Percentiles rank a stretch among this genome's conserved stretches.
Conservation (phyloP, 92 coral and sea anemone genomes). For the Pocillopora grandis region DNA sequence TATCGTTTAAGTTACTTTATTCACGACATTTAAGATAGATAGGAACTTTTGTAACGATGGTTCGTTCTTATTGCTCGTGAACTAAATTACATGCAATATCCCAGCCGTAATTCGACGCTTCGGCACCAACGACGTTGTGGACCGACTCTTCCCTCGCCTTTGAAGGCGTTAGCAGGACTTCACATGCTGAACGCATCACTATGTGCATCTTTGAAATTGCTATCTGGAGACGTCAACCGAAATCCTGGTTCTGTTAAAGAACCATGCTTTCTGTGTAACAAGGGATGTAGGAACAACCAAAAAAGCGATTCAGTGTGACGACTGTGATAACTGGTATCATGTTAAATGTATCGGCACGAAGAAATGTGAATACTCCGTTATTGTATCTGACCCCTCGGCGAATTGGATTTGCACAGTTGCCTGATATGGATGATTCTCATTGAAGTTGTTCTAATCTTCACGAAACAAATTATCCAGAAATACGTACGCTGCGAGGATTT, state of each 20-base stretch:
- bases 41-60: background rate
- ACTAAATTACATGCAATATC: background rate
- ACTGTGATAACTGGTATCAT: slow-evolving; percentile 47
- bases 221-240: background rate
- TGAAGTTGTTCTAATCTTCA: too few species aligned
- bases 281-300: background rate
- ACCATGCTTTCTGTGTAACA: background rate
- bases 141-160: background rate
- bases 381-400: too few species aligned
- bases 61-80: too few species aligned
- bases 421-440: too few species aligned
- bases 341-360: slow-evolving; percentile 30
- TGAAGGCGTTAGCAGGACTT: background rate
- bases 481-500: too few species aligned
- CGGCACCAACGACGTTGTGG: background rate
- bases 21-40: background rate
- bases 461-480: too few species aligned
- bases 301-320: slow-evolving; percentile 38
- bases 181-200: background rate
- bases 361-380: background rate
- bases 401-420: too few species aligned
- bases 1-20: background rate
- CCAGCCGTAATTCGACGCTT: background rate
- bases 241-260: too few species aligned
- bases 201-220: background rate